Base-by-base conservation (phyloP, 2,888 invertebrate genomes). In the Aromia moschata region DNA sequence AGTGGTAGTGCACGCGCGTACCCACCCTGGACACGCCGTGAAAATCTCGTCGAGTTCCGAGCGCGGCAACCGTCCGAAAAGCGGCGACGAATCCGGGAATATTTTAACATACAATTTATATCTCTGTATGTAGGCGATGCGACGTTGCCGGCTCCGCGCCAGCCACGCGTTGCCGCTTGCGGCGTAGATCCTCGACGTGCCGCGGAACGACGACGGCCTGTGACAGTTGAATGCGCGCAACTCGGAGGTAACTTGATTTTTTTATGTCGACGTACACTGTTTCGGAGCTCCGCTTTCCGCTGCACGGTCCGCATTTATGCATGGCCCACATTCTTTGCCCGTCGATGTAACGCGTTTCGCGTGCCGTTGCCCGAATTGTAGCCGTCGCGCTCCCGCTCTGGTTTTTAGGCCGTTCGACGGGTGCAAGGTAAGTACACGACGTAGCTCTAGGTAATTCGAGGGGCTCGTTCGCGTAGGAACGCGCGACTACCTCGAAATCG, bases 51-150 rank as follows among this genome's bases (percentile, higher is more conserved):
- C 58, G 44, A 67, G 63, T 70, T 77, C 65, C 68, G 70, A 67
- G 47, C n/a, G 51, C 59, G 55, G n/a, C 62, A 70, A 71, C 56
- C 15, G 40, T 30, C 37, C 53, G 52, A 73, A 77, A 74, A 61
- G 68, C 63, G 52, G 37, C 63, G 67, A 56, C 65, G 67, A 73
- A 70, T 71, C 68, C 63, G 63, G 60, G 72, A 73, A 74, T 76
- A 77, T 77, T 77, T 74, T 72, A 74, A 74, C 75, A 75, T 74
- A 73, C 70, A 73, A 70, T 73, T 71, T 68, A 68, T 74, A 73
- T 71, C 67, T 76, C 72, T 74, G 70, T 75, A 77, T 77, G 76
- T 77, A 75, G 77, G 76, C 75, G 74, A 77, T 70, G 72, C 76
- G 68, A 40, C 64, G 76, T 76, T 76, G 76, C 70, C 76, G 69